A percentile compares a stretch with the other conserved stretches of the same genome.
phyloP scores from a whole-genome alignment of 2,113 vertebrate species.

The Sprattus sprattus region DNA sequence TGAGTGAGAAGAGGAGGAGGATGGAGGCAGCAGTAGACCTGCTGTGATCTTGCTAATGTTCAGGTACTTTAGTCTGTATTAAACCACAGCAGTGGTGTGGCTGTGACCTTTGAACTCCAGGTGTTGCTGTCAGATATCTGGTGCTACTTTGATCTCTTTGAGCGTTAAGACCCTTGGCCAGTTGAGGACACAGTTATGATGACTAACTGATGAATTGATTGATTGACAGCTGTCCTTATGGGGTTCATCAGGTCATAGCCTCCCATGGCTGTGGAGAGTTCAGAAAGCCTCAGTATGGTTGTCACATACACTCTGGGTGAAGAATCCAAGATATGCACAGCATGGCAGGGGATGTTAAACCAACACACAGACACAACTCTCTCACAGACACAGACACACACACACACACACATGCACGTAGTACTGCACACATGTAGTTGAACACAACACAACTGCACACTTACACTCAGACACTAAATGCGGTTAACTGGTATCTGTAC shows the following conservation, averaged over 20 bases:
- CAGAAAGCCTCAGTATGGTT: background rate
- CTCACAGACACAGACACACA: background rate
- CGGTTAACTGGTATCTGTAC: conserved; percentile 16
- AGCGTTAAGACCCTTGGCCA: background rate
- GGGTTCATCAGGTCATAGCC: conserved; percentile 3
- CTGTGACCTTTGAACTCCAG: background rate
- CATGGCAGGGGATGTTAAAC: background rate
- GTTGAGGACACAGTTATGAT: conserved; percentile 9
- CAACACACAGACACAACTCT: background rate
- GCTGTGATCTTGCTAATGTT: conserved; percentile 45
- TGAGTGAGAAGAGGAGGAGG: conserved; percentile 37
- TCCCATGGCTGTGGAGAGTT: background rate
- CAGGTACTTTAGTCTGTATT: conserved; percentile 56
- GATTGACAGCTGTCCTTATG: background rate
- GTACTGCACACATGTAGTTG: background rate
- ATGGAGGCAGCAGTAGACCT: conserved; percentile 42
- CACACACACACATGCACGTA: background rate
- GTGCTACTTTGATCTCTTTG: conserved; percentile 6
- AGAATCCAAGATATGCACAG: background rate
- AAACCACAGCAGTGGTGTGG: conserved; percentile 19
- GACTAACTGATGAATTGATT: background rate
- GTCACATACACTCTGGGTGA: background rate
- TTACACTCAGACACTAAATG: background rate
- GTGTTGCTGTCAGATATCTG: background rate
- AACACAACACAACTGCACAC: conserved; percentile 6